Base-by-base conservation (phyloP, 2,797 vertebrate species). In the Hippocampus kuda region DNA sequence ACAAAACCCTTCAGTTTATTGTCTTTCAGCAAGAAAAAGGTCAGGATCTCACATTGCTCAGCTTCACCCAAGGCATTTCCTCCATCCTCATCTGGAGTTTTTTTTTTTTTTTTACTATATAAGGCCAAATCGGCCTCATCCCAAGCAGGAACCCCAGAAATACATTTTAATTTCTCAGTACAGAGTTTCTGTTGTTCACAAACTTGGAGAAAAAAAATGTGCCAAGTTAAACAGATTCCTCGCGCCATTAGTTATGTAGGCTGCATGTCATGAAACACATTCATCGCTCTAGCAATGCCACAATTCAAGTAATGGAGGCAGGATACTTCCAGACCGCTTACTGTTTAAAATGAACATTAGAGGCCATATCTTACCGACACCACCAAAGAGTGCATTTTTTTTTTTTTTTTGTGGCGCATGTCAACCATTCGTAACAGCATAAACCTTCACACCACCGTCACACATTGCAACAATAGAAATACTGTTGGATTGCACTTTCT, bases 401-500 rank as follows among this genome's bases (percentile, higher is more conserved):
- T 79, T 84, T 84, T 67, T 88, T 79, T 67, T 88, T 79, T 84
- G 86, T 88, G 89, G 87, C 84, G 81, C 88, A 84, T 77, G 82
- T 81, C 81, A 85, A 83, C 84, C 83, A 85, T 85, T 87, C 81
- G 71, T 76, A 86, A 88, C 81, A 86, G 81, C 84, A 75, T 38
- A 81, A 79, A 79, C 84, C 85, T 75, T 87, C 82, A 46, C 79
- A 77, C 78, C 82, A 44, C 77, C 80, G 56, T 87, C 88, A 88
- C 69, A 83, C 85, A 84, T 82, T 89, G 85, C 85, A 89, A 90
- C 86, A 87, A 85, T 89, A 88, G 85, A 87, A 89, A 88, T 86
- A 90, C 88, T 89, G 88, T 87, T 89, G 86, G 87, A 90, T 90
- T 90, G 89, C 89, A 90, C 89, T 81, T 89, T 89, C 86, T 87